A percentile compares a stretch with the other conserved stretches of the same genome.
These are phyloP conservation scores for Tipula vernalis DNA, from an alignment of 2,888 invertebrate genomes.

Conservation along the genomic window DNA sequence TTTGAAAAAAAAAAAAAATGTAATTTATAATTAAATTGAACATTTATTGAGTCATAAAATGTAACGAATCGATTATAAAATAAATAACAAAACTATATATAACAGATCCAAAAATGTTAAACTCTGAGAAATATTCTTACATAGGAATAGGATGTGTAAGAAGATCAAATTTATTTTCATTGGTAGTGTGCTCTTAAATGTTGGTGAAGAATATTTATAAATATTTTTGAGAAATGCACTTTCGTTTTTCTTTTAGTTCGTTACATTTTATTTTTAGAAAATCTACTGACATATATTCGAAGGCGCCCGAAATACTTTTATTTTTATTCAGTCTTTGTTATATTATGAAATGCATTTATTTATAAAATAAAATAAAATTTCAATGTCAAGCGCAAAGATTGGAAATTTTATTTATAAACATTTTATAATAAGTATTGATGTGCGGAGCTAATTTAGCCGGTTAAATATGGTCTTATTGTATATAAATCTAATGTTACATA, in stretches of 20 bases:
- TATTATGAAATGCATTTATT: background rate
- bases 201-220: background rate
- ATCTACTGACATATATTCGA: background rate
- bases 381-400: background rate
- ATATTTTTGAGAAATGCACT: background rate
- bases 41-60: background rate
- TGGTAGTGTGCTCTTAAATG: background rate
- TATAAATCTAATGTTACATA: background rate
- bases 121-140: background rate
- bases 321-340: background rate
- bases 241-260: background rate
- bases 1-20: no score
- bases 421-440: background rate
- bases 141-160: background rate
- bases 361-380: background rate
- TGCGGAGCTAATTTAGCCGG: background rate
- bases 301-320: background rate
- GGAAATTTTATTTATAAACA: background rate
- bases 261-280: background rate
- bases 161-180: background rate
- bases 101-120: background rate
- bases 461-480: background rate
- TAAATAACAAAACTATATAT: background rate
- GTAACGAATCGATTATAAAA: background rate
- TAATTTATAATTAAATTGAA: background rate